These are phyloP conservation scores for Clarias magur DNA, from an alignment of 2,113 vertebrate species.

Conservation along the genomic window DNA sequence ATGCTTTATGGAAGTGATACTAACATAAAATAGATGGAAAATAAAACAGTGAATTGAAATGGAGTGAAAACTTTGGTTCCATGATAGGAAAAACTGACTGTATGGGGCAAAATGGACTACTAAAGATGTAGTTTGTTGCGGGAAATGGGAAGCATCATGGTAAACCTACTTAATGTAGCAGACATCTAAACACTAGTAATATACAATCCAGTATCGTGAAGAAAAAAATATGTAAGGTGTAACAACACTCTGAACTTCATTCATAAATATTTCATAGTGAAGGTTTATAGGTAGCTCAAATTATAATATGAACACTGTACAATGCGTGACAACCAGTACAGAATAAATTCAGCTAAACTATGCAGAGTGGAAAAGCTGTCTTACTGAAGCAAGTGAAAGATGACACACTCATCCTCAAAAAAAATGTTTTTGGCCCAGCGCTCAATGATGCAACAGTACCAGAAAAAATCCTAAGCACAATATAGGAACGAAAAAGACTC, in stretches of 20 bases:
- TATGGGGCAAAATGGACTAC: constrained; percentile 26
- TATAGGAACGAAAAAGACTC: constrained; percentile 68
- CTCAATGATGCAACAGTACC: background rate
- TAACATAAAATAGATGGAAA: constrained; percentile 29
- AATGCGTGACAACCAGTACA: background rate
- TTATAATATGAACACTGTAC: background rate
- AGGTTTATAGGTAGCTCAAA: background rate
- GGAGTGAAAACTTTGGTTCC: background rate
- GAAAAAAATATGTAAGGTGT: background rate
- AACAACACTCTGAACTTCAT: background rate
- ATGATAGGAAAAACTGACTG: background rate
- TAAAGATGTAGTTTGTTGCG: background rate
- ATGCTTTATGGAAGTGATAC: background rate
- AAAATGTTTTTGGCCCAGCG: background rate
- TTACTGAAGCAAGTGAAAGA: background rate
- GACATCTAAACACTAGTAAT: background rate
- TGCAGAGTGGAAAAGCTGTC: background rate
- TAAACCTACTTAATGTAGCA: background rate
- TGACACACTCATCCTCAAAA: background rate
- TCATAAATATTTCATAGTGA: background rate
- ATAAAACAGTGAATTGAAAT: constrained; percentile 14
- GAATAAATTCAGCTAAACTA: too few relatives aligned
- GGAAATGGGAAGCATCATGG: background rate
- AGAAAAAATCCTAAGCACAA: background rate
- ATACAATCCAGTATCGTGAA: background rate